Evolutionary conservation across 2,888 invertebrate genomes (phyloP).

Genomic region (Idaea aversata): DNA sequence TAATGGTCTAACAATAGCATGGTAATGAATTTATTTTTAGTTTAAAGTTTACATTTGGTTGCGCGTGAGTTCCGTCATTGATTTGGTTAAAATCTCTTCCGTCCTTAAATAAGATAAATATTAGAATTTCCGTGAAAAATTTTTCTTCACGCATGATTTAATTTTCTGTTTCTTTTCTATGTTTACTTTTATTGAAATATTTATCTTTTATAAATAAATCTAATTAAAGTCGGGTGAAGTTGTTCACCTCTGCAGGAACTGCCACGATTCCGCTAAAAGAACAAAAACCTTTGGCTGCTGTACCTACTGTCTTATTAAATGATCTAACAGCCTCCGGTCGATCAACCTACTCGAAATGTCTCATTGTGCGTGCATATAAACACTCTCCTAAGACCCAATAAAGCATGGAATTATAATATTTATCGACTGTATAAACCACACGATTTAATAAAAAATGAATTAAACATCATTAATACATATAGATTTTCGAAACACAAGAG

Average conservation of each 20-base stretch:
- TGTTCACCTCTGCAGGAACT: neutral
- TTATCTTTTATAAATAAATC: too few relatives aligned
- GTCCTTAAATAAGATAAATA: neutral
- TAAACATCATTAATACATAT: too few relatives aligned
- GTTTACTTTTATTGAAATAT: too few relatives aligned
- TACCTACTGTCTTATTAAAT: neutral
- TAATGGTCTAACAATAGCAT: neutral
- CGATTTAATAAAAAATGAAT: too few relatives aligned
- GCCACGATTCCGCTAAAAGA: neutral
- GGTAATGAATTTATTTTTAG: neutral
- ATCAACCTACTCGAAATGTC: too few relatives aligned
- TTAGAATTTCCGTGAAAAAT: neutral
- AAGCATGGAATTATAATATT: too few relatives aligned
- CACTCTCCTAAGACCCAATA: neutral
- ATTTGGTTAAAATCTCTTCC: neutral
- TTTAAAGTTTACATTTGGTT: neutral
- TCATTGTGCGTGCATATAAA: neutral
- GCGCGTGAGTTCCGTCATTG: neutral
- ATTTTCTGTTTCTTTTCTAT: too few relatives aligned
- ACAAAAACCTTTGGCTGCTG: neutral
- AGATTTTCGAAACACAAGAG: too few relatives aligned
- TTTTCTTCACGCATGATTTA: neutral
- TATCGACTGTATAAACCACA: too few relatives aligned
- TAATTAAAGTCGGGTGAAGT: too few relatives aligned
- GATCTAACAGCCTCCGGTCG: neutral